A percentile compares a stretch with the other conserved stretches of the same genome.
phyloP scores from a whole-genome alignment of 2,888 invertebrate genomes.

The Drosophila affinis region DNA sequence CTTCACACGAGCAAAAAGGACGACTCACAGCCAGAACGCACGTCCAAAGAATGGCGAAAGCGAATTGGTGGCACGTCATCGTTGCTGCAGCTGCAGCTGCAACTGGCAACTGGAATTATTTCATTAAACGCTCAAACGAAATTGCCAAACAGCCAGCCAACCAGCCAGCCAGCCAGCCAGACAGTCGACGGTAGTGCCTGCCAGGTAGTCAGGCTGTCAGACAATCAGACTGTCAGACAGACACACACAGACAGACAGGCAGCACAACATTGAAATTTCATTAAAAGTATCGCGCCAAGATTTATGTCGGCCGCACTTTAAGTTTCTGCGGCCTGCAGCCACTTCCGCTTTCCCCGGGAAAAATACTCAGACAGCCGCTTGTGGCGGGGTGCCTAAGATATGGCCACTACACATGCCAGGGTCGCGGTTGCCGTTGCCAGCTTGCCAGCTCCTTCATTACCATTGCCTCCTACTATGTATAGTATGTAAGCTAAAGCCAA shows the following conservation, averaged over 20 bases:
- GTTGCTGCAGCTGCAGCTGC: constrained; percentile 65
- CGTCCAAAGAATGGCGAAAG: constrained; percentile 15
- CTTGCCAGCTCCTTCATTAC: neutral
- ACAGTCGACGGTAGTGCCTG: constrained; percentile 20
- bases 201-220: constrained; percentile 42
- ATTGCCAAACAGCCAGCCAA: constrained; percentile 68
- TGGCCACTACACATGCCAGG: constrained; percentile 73
- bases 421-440: constrained; percentile 20
- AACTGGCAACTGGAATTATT: constrained; percentile 72
- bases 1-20: constrained; percentile 52
- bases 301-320: constrained; percentile 73
- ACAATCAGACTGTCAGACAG: neutral
- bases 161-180: constrained; percentile 13
- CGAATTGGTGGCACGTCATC: constrained; percentile 14
- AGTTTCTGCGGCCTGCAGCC: constrained; percentile 64
- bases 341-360: constrained; percentile 60
- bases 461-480: constrained; percentile 10
- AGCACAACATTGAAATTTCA: constrained; percentile 77
- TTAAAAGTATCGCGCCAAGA: constrained; percentile 69
- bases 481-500: constrained; percentile 14
- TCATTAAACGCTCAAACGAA: constrained; percentile 78
- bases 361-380: constrained; percentile 69
- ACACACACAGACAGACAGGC: constrained; percentile 17
- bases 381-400: constrained; percentile 57
- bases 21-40: constrained; percentile 37